Conservation (phyloP, 2,888 invertebrate species). For the Ormyrus rosae region DNA sequence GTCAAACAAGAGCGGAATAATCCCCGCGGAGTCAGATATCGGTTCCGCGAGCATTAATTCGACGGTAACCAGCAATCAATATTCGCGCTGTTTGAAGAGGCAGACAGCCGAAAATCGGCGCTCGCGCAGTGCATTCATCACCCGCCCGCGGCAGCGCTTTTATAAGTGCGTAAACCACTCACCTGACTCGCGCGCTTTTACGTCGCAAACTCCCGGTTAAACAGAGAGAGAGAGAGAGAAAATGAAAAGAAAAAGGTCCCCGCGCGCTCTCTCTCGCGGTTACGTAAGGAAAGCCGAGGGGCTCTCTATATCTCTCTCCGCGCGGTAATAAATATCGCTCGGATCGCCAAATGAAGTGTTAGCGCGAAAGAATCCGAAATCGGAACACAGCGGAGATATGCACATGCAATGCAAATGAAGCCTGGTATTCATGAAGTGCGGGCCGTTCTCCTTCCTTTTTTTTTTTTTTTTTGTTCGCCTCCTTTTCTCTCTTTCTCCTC, state of each 20-base stretch:
- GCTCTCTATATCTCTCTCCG: not conserved
- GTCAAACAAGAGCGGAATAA: too few relatives aligned
- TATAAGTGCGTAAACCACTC: too few relatives aligned
- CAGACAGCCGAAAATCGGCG: too few relatives aligned
- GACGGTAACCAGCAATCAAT: too few relatives aligned
- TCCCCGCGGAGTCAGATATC: too few relatives aligned
- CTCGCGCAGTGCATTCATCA: too few relatives aligned
- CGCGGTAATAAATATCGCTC: constrained; percentile 50
- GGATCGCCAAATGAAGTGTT: constrained; percentile 56
- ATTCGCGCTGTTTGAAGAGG: too few relatives aligned
- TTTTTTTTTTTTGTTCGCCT: constrained; percentile 2
- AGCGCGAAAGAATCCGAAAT: constrained; percentile 57
- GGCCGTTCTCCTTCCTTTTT: constrained; percentile 13
- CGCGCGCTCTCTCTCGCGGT: not conserved
- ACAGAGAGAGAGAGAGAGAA: not conserved
- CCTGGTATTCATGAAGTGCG: constrained; percentile 49
- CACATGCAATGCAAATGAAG: constrained; percentile 57
- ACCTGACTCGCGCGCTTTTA: too few relatives aligned
- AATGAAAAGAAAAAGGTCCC: constrained; percentile 2
- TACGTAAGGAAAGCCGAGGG: constrained; percentile 12
- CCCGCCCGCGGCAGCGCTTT: too few relatives aligned
- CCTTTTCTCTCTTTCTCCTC: constrained; percentile 21
- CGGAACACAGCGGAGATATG: constrained; percentile 56
- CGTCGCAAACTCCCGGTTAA: too few relatives aligned
- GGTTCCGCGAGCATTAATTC: too few relatives aligned